These are phyloP conservation scores for Galagoides demidoff DNA, from an alignment of 2,797 vertebrate genomes.

Conservation along the genomic window DNA sequence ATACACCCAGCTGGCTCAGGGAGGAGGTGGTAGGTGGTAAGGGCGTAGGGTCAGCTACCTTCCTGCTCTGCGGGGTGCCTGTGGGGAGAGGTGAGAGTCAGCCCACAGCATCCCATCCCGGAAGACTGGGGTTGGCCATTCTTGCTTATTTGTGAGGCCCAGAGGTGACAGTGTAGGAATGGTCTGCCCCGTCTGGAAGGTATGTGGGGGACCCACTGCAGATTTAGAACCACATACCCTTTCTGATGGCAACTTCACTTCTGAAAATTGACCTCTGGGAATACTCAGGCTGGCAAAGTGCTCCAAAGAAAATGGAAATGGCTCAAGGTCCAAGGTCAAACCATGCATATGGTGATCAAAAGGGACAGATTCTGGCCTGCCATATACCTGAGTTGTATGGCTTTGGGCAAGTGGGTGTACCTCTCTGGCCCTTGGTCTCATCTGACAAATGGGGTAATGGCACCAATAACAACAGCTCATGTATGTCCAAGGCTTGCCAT, in stretches of 20 bases:
- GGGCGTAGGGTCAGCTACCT: rapidly evolving
- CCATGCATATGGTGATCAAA: rapidly evolving
- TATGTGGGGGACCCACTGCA: not conserved
- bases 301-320: no score
- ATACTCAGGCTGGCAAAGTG: not conserved
- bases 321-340: not conserved
- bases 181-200: not conserved
- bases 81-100: not conserved
- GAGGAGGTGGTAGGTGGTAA: slow-evolving; percentile 83
- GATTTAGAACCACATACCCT: rapidly evolving
- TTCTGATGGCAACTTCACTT: not conserved
- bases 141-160: not conserved
- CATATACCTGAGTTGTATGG: not conserved
- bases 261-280: not conserved
- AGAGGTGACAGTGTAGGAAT: no score
- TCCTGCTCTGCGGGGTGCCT: slow-evolving; percentile 46
- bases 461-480: not conserved
- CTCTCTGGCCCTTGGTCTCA: not conserved
- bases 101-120: not conserved
- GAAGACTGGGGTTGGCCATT: not conserved
- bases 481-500: rapidly evolving
- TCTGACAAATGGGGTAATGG: not conserved
- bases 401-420: not conserved
- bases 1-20: slow-evolving; percentile 92
- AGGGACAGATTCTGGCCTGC: not conserved